Base-by-base conservation (phyloP, 2,888 invertebrate genomes). In the Drosophila melanosoma region DNA sequence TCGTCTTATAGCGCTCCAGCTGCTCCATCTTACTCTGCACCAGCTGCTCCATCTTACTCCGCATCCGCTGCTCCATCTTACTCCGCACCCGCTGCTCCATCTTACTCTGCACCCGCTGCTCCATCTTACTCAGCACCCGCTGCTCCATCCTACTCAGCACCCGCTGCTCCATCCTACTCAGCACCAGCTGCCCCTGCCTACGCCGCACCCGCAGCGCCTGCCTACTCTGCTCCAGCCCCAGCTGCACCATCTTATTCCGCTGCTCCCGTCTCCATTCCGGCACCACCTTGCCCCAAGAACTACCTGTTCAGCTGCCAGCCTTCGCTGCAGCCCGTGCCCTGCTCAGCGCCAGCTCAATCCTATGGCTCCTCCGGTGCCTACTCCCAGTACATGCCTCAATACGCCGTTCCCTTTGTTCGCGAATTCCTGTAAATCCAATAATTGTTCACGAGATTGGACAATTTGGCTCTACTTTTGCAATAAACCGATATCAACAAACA, bases 251-350 rank as follows among this genome's bases (percentile, higher is more conserved):
- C 79, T 2, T 79, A 74, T 56, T 78, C 90, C 40, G 73, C 81
- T 10, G 62, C 76, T 0, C 76, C 75, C 11, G 59, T 69, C 15
- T 62, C 91, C 8, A 62, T 87, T 49, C 76, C 89, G 58, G 61
- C 91, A 3, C 87, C 90, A 53, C 89, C 91, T n/a, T 92, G 92
- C 69, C 87, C 92, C 42, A 91, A 83, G 68, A 91, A 90, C 74
- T 91, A 92, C 62, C 70, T 92, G 63, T 84, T 92, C 74, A 92
- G 93, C 67, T 92, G 92, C 77, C 83, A 87, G 57, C 92, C 93
- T 51, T 82, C 79, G 0, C 71, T 92, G 58, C 75, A 85, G 60
- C 90, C 92, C 74, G 92, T 88, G 38, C 90, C 91, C 60, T 92
- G 93, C 75, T 64, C 87, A 7, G 70, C 83, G 3, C 74, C 85